A percentile compares a stretch with the other conserved stretches of the same genome.
These are phyloP conservation scores for Sipunculus nudus DNA, from an alignment of 2,888 invertebrate species.

Conservation along the genomic window DNA sequence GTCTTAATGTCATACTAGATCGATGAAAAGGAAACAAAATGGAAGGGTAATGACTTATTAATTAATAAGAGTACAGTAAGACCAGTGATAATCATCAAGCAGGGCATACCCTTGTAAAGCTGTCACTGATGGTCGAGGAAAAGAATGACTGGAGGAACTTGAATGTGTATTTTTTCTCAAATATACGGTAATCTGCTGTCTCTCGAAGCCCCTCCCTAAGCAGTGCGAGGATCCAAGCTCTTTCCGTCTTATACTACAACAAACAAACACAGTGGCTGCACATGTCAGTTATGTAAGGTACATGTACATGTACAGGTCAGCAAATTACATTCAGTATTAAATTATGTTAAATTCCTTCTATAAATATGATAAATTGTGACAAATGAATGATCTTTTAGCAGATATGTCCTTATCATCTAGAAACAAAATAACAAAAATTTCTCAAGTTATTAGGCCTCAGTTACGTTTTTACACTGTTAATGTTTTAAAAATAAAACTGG, in stretches of 20 bases:
- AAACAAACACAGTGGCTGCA: conserved; percentile 4
- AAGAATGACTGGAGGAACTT: conserved; percentile 78
- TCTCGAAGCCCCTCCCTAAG: conserved; percentile 81
- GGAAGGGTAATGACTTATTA: too few relatives aligned
- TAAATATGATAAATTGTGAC: background rate
- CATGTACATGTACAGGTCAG: background rate
- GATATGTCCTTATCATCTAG: too few relatives aligned
- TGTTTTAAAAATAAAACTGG: too few relatives aligned
- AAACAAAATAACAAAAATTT: too few relatives aligned
- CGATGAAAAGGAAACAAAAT: too few relatives aligned
- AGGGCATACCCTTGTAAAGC: conserved; percentile 24
- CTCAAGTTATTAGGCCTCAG: too few relatives aligned
- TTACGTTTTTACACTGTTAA: too few relatives aligned
- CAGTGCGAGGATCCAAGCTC: conserved; percentile 81
- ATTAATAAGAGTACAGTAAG: too few relatives aligned
- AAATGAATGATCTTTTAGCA: too few relatives aligned
- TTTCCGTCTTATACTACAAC: conserved; percentile 71
- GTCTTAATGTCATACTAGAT: too few relatives aligned
- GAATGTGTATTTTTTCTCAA: conserved; percentile 78
- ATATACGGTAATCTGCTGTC: conserved; percentile 78
- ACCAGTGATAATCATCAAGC: too few relatives aligned
- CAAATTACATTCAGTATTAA: background rate
- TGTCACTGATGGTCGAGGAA: conserved; percentile 43
- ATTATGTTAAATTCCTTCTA: background rate
- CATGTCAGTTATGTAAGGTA: background rate